Evolutionary conservation across 2,888 invertebrate species (phyloP), one percentile per base, ranked within the genome.

Genomic region (Megalurothrips usitatus): DNA sequence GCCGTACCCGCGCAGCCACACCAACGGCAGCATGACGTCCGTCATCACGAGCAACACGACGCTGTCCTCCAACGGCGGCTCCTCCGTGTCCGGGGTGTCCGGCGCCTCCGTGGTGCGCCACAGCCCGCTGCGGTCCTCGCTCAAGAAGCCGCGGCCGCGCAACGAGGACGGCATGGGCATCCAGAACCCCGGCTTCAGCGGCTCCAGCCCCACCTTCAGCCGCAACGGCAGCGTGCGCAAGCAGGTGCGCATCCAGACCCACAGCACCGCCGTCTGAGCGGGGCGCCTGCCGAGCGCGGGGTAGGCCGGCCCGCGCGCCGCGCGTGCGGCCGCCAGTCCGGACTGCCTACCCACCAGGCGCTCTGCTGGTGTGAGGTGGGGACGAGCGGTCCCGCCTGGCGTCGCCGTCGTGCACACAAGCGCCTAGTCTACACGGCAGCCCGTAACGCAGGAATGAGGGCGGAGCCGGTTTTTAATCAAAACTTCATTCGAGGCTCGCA

Each of bases 201-300:
- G 94, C 1, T 93, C 94, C 84, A 96, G 95, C 23, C 96, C 96
- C 0, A 92, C 95, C 0, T 89, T 96, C 82, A 92, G 93, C 80
- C 90, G 96, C 81, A 95, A 95, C 85, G 95, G 95, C 0, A 96
- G 95, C 85, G 93, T 95, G 86, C 34, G 34, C 23, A 96, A 96
- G 87, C 96, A 96, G 89, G 96, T 96, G 82, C 91, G 96, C 83
- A 96, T 96, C 87, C 95, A 96, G 86, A 96, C 96, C 63, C 95
- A 95, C 86, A 96, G 96, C 86, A 96, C 96, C 78, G 96, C 96
- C 87, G 96, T 96, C 83, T 96, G 82, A 43, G 34, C 34, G 3
- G 34, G 6, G 34, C 34, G 34, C 34, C 34, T 43, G 6, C 2
- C 34, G 34, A 2, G 34, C 34, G 6, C 34, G 34, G 34, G 34